Evolutionary conservation across 2,888 invertebrate species (phyloP).

Genomic region (Anoncus sp.): DNA sequence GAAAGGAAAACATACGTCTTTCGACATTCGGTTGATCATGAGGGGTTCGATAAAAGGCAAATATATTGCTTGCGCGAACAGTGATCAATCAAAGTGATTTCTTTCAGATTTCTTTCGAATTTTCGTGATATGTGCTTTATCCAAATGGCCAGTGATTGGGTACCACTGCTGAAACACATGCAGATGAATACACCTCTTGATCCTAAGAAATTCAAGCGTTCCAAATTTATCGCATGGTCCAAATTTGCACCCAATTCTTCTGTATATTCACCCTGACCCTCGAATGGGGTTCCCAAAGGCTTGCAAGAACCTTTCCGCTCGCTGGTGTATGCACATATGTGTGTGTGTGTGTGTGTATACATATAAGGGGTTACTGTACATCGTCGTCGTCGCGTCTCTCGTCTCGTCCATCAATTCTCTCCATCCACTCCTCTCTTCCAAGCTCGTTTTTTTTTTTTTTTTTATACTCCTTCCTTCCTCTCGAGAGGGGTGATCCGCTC

Average conservation of each 20-base stretch:
- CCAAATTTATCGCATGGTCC: constrained; percentile 4
- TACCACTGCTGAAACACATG: too few relatives aligned
- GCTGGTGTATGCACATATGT: neutral
- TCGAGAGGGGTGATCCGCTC: constrained; percentile 40
- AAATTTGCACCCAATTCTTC: neutral
- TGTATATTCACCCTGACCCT: neutral
- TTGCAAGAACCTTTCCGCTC: constrained; percentile 20
- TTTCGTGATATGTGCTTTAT: too few relatives aligned
- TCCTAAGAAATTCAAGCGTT: too few relatives aligned
- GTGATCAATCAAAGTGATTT: too few relatives aligned
- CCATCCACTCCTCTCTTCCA: constrained; percentile 44
- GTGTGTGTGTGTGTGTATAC: neutral
- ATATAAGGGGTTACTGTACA: constrained; percentile 18
- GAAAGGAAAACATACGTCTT: too few relatives aligned
- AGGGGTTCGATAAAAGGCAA: too few relatives aligned
- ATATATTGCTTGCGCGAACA: too few relatives aligned
- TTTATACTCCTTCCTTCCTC: constrained; percentile 51
- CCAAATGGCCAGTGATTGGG: too few relatives aligned
- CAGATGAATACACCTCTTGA: too few relatives aligned
- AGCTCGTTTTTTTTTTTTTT: constrained; percentile 72
- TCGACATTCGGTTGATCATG: too few relatives aligned
- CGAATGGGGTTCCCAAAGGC: constrained; percentile 7
- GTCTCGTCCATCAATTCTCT: constrained; percentile 53
- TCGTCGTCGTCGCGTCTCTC: constrained; percentile 35
- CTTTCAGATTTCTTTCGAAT: too few relatives aligned